A percentile compares a stretch with the other conserved stretches of the same genome.
Conservation (phyloP, 2,888 invertebrate species). For the Lathronympha strigana region DNA sequence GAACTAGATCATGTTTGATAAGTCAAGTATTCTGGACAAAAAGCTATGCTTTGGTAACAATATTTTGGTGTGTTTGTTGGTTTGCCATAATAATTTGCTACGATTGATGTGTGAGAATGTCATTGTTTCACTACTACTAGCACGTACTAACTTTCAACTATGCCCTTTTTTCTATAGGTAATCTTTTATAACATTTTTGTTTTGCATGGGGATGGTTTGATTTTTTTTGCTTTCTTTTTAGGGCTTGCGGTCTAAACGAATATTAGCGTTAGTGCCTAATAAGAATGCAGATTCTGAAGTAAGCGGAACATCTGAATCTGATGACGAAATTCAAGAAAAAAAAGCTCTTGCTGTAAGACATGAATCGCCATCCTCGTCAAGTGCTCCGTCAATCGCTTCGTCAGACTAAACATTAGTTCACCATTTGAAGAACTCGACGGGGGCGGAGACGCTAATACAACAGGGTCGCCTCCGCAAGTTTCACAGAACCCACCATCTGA, state of each 20-base stretch:
- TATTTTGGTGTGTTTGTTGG: not conserved
- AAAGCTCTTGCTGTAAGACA: not conserved
- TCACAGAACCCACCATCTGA: no score
- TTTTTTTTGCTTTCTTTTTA: not conserved
- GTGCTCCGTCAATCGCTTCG: slow-evolving; percentile 14
- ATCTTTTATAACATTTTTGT: not conserved
- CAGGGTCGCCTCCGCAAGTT: no score
- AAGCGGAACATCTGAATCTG: not conserved
- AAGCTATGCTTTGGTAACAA: not conserved
- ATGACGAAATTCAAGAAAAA: no score
- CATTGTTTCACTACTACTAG: slow-evolving; percentile 1
- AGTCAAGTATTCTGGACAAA: not conserved
- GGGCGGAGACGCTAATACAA: no score
- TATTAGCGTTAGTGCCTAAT: not conserved
- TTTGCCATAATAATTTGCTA: not conserved
- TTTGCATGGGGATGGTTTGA: not conserved
- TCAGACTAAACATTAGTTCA: not conserved
- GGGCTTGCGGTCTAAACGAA: slow-evolving; percentile 6
- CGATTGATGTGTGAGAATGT: slow-evolving; percentile 1
- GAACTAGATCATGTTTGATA: not conserved
- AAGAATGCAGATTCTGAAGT: slow-evolving; percentile 1
- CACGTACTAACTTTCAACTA: not conserved
- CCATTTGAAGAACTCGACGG: no score
- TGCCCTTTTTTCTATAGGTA: not conserved
- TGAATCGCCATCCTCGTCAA: slow-evolving; percentile 7